Evolutionary conservation across 2,797 vertebrate genomes (phyloP), one percentile per base, ranked within the genome.

Genomic region (Schizothorax lantsangensis): DNA sequence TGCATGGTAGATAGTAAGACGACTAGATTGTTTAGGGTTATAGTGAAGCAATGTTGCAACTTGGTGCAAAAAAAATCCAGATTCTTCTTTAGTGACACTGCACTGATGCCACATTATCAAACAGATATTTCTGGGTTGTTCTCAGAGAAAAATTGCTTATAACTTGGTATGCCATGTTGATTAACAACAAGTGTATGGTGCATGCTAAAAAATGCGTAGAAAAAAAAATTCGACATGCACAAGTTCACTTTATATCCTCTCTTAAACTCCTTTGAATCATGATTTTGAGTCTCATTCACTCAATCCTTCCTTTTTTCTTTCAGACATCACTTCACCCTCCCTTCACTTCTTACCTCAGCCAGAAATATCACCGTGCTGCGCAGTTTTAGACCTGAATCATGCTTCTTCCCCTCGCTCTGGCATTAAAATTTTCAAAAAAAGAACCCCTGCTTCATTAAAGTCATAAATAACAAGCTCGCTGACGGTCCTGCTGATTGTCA

Each of bases 351-450:
- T 14, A 54, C 26, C n/a, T 81, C 78, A 45, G 23, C 52, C 54
- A 30, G 69, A 54, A 72, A 38, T 54, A 81, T 57, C 47, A 9
- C 26, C 26, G 12, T 6, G 9, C 45, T 9, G 14, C 0, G 47
- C 9, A 49, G 73, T 23, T 78, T 23, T 38, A 78, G 12, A 3
- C 64, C 43, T 40, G 80, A 82, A 38, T 82, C 80, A 82, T 54
- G 62, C 14, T 6, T 71, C n/a, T 69, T 49, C 64, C 30, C 19
- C 36, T 43, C 23, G 9, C 57, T 68, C 79, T 36, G 40, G 14
- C 78, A 64, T 64, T 80, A 45, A 45, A 38, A 64, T 80, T 64
- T 40, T 8, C 11, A 9, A 33, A 30, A 19, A 81, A 47, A 66
- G 5, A 47, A 47, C 1, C 14, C 8, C 23, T 17, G 54, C 66